Percentiles rank a stretch among this genome's conserved stretches.
These are phyloP conservation scores for Gambelia wislizenii DNA, from an alignment of 2,797 vertebrate species.

Conservation along the genomic window DNA sequence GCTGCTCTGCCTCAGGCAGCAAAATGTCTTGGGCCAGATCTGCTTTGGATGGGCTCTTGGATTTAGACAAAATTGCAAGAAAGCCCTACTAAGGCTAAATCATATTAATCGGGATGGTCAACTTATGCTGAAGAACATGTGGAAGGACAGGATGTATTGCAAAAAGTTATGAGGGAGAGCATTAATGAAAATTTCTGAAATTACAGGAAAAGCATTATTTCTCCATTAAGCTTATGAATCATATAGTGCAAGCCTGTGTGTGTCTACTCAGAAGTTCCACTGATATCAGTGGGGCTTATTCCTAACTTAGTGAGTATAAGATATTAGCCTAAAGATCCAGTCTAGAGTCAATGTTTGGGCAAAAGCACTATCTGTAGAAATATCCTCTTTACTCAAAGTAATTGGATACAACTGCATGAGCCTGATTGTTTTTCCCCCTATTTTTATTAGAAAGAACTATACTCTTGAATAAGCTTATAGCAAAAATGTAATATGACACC, in stretches of 20 bases:
- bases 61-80: neutral
- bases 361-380: neutral
- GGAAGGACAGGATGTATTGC: no score
- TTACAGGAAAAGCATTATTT: neutral
- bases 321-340: neutral
- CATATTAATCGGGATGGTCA: neutral
- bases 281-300: neutral
- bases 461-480: neutral
- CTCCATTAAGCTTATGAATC: no score
- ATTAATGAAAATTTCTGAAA: neutral
- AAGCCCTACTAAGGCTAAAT: neutral
- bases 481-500: neutral
- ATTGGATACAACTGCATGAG: neutral
- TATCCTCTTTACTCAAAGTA: neutral
- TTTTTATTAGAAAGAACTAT: conserved; percentile 14
- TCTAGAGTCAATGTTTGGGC: neutral
- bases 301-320: neutral
- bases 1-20: no score
- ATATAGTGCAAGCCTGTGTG: no score
- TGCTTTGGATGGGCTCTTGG: neutral
- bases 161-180: neutral
- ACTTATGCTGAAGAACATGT: neutral
- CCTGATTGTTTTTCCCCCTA: neutral
- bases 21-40: no score
- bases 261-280: neutral